Percentiles rank a stretch among this genome's conserved stretches.
Conservation (phyloP, 2,113 vertebrate species). For the Arizona elegans region DNA sequence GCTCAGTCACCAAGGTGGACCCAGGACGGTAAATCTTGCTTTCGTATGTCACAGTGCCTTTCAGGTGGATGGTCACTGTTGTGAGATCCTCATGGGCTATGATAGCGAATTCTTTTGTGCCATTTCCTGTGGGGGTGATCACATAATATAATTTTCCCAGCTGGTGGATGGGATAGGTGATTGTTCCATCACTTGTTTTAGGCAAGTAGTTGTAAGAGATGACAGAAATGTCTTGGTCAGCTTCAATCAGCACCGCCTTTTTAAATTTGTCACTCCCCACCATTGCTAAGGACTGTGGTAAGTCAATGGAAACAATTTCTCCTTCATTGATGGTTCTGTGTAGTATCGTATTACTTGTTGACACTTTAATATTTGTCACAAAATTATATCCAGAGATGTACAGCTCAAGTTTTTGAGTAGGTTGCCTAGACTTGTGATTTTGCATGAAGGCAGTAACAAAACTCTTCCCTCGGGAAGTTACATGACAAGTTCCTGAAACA, state of each 20-base stretch:
- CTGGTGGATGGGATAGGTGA: not conserved
- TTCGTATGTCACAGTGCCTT: constrained; percentile 27
- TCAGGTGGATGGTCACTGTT: constrained; percentile 56
- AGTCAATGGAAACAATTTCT: not conserved
- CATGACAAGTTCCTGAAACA: no score
- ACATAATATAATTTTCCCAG: constrained; percentile 1
- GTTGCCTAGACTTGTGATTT: fast-evolving
- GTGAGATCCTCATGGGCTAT: constrained; percentile 62
- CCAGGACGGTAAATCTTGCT: not conserved
- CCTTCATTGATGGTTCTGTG: not conserved
- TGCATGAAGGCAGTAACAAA: not conserved
- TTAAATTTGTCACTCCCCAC: not conserved
- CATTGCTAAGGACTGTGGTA: not conserved
- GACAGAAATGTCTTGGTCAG: not conserved
- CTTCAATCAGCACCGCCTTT: not conserved
- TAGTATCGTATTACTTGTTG: not conserved
- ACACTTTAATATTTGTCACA: not conserved
- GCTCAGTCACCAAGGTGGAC: constrained; percentile 23
- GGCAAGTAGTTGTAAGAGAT: not conserved
- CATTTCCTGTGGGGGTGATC: constrained; percentile 56
- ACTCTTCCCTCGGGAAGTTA: not conserved
- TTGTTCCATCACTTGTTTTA: not conserved
- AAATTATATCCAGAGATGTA: not conserved
- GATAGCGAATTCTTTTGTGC: constrained; percentile 66
- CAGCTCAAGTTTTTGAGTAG: not conserved